Conservation (phyloP, 37 sponge, comb jelly and placozoan genomes). For the Agelas oroides region DNA sequence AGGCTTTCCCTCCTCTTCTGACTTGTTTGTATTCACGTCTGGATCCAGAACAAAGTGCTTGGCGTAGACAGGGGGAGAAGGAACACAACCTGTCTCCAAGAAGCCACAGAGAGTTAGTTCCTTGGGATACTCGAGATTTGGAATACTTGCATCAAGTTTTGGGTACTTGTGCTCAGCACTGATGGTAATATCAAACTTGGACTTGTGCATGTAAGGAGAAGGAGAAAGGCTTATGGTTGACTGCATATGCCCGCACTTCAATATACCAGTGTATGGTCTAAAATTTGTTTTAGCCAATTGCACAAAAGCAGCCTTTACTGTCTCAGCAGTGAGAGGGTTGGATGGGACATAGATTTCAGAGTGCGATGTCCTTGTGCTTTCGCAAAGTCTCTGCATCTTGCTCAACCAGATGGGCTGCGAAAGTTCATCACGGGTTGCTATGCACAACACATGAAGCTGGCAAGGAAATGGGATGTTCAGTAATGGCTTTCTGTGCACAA, state of each 20-base stretch:
- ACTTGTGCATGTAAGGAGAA: constrained; percentile 58
- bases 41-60: constrained; percentile 84
- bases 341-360: constrained; percentile 47
- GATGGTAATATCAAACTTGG: constrained; percentile 33
- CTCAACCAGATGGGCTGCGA: background rate
- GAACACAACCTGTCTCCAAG: constrained; percentile 44
- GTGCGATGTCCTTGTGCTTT: constrained; percentile 12
- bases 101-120: constrained; percentile 87
- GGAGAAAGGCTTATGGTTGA: constrained; percentile 72
- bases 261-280: constrained; percentile 50
- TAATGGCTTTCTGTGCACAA: background rate
- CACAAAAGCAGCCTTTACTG: constrained; percentile 51
- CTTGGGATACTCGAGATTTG: constrained; percentile 45
- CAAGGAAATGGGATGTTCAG: constrained; percentile 69
- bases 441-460: constrained; percentile 73
- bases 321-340: constrained; percentile 25
- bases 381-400: constrained; percentile 45
- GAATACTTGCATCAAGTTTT: constrained; percentile 32
- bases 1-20: background rate
- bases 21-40: background rate
- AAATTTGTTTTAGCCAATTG: constrained; percentile 60
- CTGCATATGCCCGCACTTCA: constrained; percentile 80
- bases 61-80: constrained; percentile 67
- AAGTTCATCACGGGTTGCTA: constrained; percentile 70
- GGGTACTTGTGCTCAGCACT: constrained; percentile 22